Base-by-base conservation (phyloP, 2,888 invertebrate species). In the Gnatocerus cornutus region DNA sequence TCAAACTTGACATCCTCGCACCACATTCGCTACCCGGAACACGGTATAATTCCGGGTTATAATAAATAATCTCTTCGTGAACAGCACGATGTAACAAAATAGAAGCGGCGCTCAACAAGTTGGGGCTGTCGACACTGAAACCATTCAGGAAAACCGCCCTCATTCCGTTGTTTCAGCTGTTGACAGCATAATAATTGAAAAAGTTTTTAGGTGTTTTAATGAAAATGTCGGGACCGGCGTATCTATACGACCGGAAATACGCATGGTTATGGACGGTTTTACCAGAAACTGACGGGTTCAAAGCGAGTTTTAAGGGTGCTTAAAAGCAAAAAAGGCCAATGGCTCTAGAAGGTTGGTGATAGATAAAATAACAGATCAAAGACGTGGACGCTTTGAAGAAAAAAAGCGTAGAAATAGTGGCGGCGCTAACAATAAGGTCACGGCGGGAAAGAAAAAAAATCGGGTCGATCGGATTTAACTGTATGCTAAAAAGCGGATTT, bases 111-210 rank as follows among this genome's bases (percentile, higher is more conserved):
- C 45, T 64, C 64, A 64, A 64, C 64, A 64, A 64, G 64, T 64
- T 45, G 55, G 33, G 16, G 33, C 50, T 48, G 61, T 61, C 61
- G 61, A 61, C 48, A 48, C 61, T 52, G 41, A 41, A 50, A 45
- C 59, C 62, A 48, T 48, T 39, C 63, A 52, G 63, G 53, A 52
- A 53, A 45, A 30, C 39, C 63, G 37, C 43, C 43, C 53, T 50
- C 55, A 55, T 55, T 41, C 45, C 72, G 66, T 76, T 74, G 72
- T 76, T 76, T 71, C 71, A 68, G 58, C 61, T 68, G 71, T 73
- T 71, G 77, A 76, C 76, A 74, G 73, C 71, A 71, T 71, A 73
- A 74, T 79, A 78, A 79, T 79, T 76, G 77, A 77, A 79, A 79
- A 78, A 79, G 71, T 79, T 78, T 76, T 72, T 71, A 72, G 72